Conservation (phyloP, 2,888 invertebrate genomes). For the Zootermopsis nevadensis region DNA sequence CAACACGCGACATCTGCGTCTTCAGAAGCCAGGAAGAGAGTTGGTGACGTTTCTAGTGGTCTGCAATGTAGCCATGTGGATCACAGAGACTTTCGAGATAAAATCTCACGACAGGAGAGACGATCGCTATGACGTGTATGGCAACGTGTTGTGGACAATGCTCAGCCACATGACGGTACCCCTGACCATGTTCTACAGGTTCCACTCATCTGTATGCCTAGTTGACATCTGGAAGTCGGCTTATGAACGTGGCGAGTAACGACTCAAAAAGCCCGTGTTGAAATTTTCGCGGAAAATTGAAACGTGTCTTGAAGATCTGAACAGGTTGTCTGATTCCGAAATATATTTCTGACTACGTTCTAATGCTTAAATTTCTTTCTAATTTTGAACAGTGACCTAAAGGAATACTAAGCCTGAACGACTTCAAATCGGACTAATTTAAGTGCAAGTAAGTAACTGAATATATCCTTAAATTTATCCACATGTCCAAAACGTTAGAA, state of each 20-base stretch:
- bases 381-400: too few relatives aligned
- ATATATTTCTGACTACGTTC: too few relatives aligned
- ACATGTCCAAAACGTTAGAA: too few relatives aligned
- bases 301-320: too few relatives aligned
- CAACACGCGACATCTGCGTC: slow-evolving; percentile 71
- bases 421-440: too few relatives aligned
- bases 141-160: slow-evolving; percentile 77
- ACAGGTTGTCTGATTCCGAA: too few relatives aligned
- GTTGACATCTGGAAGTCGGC: slow-evolving; percentile 84
- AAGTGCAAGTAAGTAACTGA: too few relatives aligned
- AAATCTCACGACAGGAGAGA: slow-evolving; percentile 68
- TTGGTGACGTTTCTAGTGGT: slow-evolving; percentile 81
- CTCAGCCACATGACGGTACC: slow-evolving; percentile 79
- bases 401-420: too few relatives aligned
- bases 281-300: too few relatives aligned
- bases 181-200: slow-evolving; percentile 81
- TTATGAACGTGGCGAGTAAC: slow-evolving; percentile 69
- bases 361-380: too few relatives aligned
- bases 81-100: slow-evolving; percentile 77
- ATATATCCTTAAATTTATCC: too few relatives aligned
- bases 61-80: slow-evolving; percentile 82
- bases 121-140: slow-evolving; percentile 75
- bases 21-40: slow-evolving; percentile 79
- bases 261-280: too few relatives aligned
- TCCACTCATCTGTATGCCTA: slow-evolving; percentile 82